A percentile compares a stretch with the other conserved stretches of the same genome.
These are phyloP conservation scores for Dolichallabes microphthalmus DNA, from an alignment of 2,113 vertebrate species.

Conservation along the genomic window DNA sequence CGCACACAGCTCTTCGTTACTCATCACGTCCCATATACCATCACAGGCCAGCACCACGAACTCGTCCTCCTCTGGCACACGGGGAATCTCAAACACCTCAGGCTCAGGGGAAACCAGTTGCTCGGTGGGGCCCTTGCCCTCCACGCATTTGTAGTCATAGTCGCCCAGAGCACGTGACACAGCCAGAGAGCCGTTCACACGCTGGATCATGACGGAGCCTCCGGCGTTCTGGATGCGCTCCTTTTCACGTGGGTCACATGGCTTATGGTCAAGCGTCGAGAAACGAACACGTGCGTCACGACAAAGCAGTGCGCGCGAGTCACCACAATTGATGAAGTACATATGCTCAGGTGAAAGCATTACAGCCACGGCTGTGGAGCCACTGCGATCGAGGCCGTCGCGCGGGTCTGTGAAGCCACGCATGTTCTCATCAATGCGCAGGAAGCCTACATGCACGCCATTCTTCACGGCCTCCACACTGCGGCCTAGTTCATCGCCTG, in stretches of 20 bases:
- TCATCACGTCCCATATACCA: constrained; percentile 99
- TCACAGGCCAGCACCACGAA: constrained; percentile 96
- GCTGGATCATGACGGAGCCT: constrained; percentile 97
- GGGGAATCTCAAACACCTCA: constrained; percentile 89
- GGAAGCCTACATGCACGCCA: constrained; percentile 93
- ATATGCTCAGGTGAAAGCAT: constrained; percentile 90
- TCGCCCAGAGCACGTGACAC: constrained; percentile 96
- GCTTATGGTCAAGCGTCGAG: constrained; percentile 98
- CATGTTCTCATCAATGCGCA: constrained; percentile 98
- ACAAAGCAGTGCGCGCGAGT: constrained; percentile 92
- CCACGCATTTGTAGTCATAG: constrained; percentile 98
- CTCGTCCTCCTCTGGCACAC: constrained; percentile 91
- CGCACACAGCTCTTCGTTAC: constrained; percentile 97
- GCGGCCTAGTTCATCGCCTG: constrained; percentile 42
- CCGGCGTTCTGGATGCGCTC: constrained; percentile 99
- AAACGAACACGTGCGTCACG: constrained; percentile 91
- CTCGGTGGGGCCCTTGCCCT: constrained; percentile 96
- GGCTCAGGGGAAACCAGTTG: constrained; percentile 98
- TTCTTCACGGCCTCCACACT: constrained; percentile 89
- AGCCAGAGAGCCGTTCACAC: constrained; percentile 95
- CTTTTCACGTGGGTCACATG: constrained; percentile 94
- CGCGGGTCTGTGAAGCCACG: constrained; percentile 96
- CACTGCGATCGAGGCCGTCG: constrained; percentile 96
- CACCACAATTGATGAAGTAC: constrained; percentile 98
- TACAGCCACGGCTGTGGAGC: constrained; percentile 93